Base-by-base conservation (phyloP, 2,113 vertebrate species). In the Microcebus murinus region DNA sequence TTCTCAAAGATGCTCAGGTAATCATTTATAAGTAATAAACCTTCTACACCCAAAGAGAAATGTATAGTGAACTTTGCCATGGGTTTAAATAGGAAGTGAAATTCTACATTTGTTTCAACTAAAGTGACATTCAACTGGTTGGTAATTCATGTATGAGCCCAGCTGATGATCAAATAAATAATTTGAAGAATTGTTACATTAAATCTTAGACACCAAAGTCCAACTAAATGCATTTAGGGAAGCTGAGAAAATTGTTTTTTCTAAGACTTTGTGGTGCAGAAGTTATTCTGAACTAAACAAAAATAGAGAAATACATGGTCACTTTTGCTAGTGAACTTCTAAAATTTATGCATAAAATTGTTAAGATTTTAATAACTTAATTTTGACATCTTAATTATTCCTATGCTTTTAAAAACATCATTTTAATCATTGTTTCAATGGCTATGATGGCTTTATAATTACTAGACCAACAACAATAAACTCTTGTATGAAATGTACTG, bases 51-150 rank as follows among this genome's bases (percentile, higher is more conserved):
- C 57, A 34, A 74, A 36, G 36, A 94, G 34, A 61, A 91, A 45
- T 14, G 3, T 55, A 63, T 20, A 59, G 68, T 70, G 27, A 93
- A 77, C 61, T 82, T 85, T 67, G 52, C n/a, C 18, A 0, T 6
- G 15, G 18, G 3, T 36, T 96, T 83, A 84, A 18, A 68, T 39
- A 61, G 11, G 27, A 81, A 77, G 29, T 12, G 29, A 91, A 21
- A 79, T 61, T 90, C 76, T 76, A 79, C 52, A 65, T 55, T 68
- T 76, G 1, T 77, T 71, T 96, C 52, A 83, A 25, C 25, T 93
- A 71, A 83, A 71, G 11, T 65, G 31, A 8, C 34, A 65, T 79
- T 90, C 95, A 94, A 63, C 94, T 95, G 18, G 85, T 73, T 97
- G 65, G 59, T 65, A 59, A 12, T 84, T 57, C 76, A 94, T 1